Evolutionary conservation across 2,113 vertebrate genomes (phyloP).

Genomic region (Sardina pilchardus): DNA sequence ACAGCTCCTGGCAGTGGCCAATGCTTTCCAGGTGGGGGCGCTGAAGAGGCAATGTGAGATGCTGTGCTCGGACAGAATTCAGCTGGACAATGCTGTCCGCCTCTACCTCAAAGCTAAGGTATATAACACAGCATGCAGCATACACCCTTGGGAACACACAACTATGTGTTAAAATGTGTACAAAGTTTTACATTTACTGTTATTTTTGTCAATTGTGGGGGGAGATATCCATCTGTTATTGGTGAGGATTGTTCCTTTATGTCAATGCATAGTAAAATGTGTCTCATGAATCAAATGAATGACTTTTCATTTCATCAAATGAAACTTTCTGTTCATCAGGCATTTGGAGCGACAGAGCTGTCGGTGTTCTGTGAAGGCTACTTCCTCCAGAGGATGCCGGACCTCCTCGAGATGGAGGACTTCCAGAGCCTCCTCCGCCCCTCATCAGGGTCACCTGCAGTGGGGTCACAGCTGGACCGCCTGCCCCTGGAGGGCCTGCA

Average conservation of each 20-base stretch:
- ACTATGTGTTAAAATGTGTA: neutral
- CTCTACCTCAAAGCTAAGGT: conserved; percentile 89
- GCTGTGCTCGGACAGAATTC: conserved; percentile 81
- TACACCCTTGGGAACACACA: neutral
- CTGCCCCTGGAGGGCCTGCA: conserved; percentile 57
- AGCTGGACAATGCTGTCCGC: conserved; percentile 74
- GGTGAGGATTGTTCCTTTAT: neutral
- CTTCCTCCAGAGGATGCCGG: conserved; percentile 88
- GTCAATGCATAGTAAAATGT: no score
- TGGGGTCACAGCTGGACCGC: conserved; percentile 51
- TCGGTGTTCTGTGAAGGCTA: conserved; percentile 84
- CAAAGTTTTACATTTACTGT: neutral
- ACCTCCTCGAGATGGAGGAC: conserved; percentile 79
- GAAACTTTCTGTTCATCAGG: conserved; percentile 61
- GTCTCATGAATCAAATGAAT: neutral
- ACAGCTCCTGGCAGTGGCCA: conserved; percentile 83
- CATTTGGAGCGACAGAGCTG: conserved; percentile 78
- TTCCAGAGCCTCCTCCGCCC: conserved; percentile 63
- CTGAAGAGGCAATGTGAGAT: conserved; percentile 89
- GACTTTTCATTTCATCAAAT: neutral
- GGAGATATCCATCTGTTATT: neutral
- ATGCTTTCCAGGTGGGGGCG: conserved; percentile 82
- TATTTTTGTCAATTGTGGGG: neutral
- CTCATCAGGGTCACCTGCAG: conserved; percentile 73
- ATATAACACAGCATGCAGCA: conserved; percentile 14